These are phyloP conservation scores for Tetragonula clypearis DNA, from an alignment of 1,140 invertebrate species.

Conservation along the genomic window DNA sequence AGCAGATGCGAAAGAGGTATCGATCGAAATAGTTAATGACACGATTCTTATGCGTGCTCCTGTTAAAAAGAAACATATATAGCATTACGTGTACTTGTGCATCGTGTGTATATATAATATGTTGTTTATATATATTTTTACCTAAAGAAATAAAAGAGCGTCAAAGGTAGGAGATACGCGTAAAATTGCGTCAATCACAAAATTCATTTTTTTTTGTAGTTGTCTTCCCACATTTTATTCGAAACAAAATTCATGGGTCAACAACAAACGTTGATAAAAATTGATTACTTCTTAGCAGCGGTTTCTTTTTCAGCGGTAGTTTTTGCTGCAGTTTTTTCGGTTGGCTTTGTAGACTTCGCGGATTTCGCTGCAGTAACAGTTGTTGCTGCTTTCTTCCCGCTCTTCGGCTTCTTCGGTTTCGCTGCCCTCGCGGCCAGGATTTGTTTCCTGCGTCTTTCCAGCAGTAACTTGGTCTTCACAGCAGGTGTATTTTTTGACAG, in stretches of 20 bases:
- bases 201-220: conserved; percentile 14
- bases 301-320: conserved; percentile 34
- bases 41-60: conserved; percentile 55
- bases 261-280: conserved; percentile 39
- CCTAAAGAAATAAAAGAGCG: neutral
- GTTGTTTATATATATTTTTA: neutral
- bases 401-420: conserved; percentile 66
- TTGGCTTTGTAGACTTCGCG: conserved; percentile 75
- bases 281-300: conserved; percentile 60
- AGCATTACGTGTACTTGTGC: neutral
- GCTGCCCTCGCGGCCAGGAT: conserved; percentile 81
- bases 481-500: conserved; percentile 81
- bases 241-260: conserved; percentile 59
- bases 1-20: conserved; percentile 55
- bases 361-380: conserved; percentile 66
- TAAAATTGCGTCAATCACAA: conserved; percentile 6
- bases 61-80: conserved; percentile 5
- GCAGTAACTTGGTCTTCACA: conserved; percentile 81
- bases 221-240: conserved; percentile 67
- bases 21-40: conserved; percentile 57
- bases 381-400: conserved; percentile 41
- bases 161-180: conserved; percentile 1
- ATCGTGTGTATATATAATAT: neutral
- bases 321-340: conserved; percentile 58
- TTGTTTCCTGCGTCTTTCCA: conserved; percentile 81